Base-by-base conservation (phyloP, 2,888 invertebrate genomes). In the Aporophyla nigra region DNA sequence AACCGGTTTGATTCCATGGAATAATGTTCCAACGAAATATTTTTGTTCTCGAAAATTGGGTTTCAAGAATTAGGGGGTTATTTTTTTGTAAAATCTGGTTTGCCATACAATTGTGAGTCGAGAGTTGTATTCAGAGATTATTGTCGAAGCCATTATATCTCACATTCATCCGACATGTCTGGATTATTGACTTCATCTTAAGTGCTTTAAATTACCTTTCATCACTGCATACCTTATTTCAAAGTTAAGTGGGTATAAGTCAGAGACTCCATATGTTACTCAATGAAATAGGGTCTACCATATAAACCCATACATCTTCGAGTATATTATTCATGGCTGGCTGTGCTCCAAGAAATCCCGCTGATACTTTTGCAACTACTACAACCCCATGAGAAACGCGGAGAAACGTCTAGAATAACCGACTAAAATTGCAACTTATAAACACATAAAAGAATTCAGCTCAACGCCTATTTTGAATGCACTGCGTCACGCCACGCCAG, bases 1-100 rank as follows among this genome's bases (percentile, higher is more conserved):
- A 85, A 87, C 89, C 85, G 87, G 89, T 89, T 86, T 63, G n/a
- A 58, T 74, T 81, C 72, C 71, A 73, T 62, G 82, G 78, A 87
- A 88, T 75, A 66, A 73, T 75, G 78, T 84, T 72, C 81, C 75
- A 76, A 75, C 14, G 79, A 85, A 81, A 86, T 77, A 76, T 81
- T 86, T 76, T 43, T 66, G 33, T 33, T 58, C 82, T 73, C 59
- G 54, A 61, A 85, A 83, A 66, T 51, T 56, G 14, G 33, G 6
- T 83, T 86, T 76, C 27, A 40, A 71, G 75, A 84, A 83, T 67
- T 40, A 78, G 69, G 76, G 71, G 58, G 54, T 58, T 49, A 54
- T 54, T 58, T 71, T 71, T 14, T 76, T 86, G 40, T 65, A 40
- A 68, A 80, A 63, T 66, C 46, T 33, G 24, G 69, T 59, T 73